Percentiles rank a stretch among this genome's conserved stretches.
These are phyloP conservation scores for Leucoraja erinaceus DNA, from an alignment of 2,113 vertebrate species.

Conservation along the genomic window DNA sequence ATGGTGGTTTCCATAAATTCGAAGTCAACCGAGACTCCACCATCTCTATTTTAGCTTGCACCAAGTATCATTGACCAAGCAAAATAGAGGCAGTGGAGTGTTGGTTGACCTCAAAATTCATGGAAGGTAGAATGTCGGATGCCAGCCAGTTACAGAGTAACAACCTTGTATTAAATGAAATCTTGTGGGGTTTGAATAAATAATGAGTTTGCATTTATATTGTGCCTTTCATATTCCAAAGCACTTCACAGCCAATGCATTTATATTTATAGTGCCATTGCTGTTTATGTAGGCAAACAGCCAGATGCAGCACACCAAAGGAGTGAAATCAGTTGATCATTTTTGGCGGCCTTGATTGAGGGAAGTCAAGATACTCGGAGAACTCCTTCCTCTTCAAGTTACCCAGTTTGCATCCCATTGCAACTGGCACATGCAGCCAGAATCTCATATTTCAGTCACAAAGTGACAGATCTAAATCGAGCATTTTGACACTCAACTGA, in stretches of 20 bases:
- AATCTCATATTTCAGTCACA: neutral
- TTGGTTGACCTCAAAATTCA: too few species aligned
- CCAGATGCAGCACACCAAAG: neutral
- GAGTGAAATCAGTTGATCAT: neutral
- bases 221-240: neutral
- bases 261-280: neutral
- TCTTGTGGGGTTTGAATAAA: neutral
- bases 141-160: neutral
- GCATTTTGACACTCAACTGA: neutral
- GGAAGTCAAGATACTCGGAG: neutral
- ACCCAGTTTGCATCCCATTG: neutral
- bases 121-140: too few species aligned
- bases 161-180: neutral
- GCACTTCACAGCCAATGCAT: neutral
- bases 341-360: neutral
- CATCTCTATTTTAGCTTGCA: too few species aligned
- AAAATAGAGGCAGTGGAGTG: too few species aligned
- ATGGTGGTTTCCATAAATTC: too few species aligned
- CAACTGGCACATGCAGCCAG: neutral
- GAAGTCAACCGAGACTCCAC: too few species aligned
- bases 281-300: neutral
- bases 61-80: too few species aligned
- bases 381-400: neutral
- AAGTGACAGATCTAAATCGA: neutral
- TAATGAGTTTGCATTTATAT: neutral